A percentile compares a stretch with the other conserved stretches of the same genome.
Evolutionary conservation across 2,888 invertebrate species (phyloP).

Genomic region (Zaprionus obscuricornis): DNA sequence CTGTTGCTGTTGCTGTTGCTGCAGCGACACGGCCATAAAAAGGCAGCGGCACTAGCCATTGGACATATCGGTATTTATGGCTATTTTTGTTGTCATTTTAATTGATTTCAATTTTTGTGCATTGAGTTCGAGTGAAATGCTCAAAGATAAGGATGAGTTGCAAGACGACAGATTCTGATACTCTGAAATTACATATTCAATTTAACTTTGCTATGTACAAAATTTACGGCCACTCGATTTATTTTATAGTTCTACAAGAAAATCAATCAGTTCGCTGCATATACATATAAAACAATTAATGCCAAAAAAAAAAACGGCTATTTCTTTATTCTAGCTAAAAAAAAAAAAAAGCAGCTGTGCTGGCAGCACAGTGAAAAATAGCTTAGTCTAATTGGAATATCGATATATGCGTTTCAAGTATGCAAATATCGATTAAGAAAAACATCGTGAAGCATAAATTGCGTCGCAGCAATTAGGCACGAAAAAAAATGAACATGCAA

Average conservation of each 20-base stretch:
- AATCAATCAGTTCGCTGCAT: too few relatives aligned
- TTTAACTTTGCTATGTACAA: slow-evolving; percentile 4
- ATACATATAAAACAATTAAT: neutral
- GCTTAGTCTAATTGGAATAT: too few relatives aligned
- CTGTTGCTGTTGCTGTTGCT: slow-evolving; percentile 13
- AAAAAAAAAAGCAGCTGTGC: too few relatives aligned
- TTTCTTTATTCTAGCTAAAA: too few relatives aligned
- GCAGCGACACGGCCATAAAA: slow-evolving; percentile 57
- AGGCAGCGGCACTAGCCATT: slow-evolving; percentile 43
- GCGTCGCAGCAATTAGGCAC: too few relatives aligned
- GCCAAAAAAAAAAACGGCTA: too few relatives aligned
- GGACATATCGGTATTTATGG: slow-evolving; percentile 67
- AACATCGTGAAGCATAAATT: too few relatives aligned
- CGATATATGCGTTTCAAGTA: too few relatives aligned
- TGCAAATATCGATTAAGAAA: too few relatives aligned
- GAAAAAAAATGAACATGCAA: too few relatives aligned
- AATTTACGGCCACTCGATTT: slow-evolving; percentile 37
- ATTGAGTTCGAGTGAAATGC: slow-evolving; percentile 26
- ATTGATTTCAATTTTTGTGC: slow-evolving; percentile 75
- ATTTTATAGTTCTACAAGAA: slow-evolving; percentile 19
- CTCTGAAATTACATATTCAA: slow-evolving; percentile 20
- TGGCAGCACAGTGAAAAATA: too few relatives aligned
- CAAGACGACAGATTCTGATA: slow-evolving; percentile 46
- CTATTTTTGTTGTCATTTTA: slow-evolving; percentile 75
- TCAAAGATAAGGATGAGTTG: slow-evolving; percentile 62